phyloP scores from a whole-genome alignment of 2,113 vertebrate genomes.

The Austrofundulus limnaeus region DNA sequence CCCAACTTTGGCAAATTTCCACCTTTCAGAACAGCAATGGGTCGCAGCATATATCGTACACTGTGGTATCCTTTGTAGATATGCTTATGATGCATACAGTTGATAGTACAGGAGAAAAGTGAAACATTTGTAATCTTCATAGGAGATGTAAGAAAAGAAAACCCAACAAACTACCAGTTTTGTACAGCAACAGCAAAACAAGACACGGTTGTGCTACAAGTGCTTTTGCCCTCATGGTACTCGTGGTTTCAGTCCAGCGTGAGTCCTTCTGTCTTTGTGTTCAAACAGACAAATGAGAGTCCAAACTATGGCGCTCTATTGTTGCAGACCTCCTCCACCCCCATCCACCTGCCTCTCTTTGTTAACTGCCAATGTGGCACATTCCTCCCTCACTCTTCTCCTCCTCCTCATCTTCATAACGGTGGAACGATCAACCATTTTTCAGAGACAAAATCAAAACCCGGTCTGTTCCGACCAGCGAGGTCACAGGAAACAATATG shows the following conservation, averaged over 20 bases:
- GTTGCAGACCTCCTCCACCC: constrained; percentile 37
- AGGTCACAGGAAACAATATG: constrained; percentile 57
- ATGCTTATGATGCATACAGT: constrained; percentile 65
- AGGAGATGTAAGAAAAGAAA: constrained; percentile 53
- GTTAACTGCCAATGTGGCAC: constrained; percentile 63
- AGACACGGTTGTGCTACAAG: constrained; percentile 79
- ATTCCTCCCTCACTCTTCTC: constrained; percentile 58
- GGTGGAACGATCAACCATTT: constrained; percentile 76
- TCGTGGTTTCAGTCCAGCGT: constrained; percentile 67
- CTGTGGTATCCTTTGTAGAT: constrained; percentile 51
- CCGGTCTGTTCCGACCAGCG: constrained; percentile 51
- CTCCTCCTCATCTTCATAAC: constrained; percentile 58
- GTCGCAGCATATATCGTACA: constrained; percentile 49
- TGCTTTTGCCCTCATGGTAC: constrained; percentile 74
- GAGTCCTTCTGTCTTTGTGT: constrained; percentile 60
- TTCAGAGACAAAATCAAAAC: constrained; percentile 61
- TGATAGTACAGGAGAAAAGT: constrained; percentile 57
- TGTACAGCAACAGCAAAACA: constrained; percentile 67
- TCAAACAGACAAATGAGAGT: constrained; percentile 71
- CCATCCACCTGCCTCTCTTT: not conserved
- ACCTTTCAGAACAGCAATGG: constrained; percentile 56
- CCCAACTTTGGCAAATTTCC: constrained; percentile 74
- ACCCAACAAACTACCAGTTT: constrained; percentile 56
- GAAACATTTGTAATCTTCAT: constrained; percentile 51
- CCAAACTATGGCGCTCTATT: constrained; percentile 55